Evolutionary conservation across 1,140 invertebrate species (phyloP).

Genomic region (Ceratoteleas bidentatus): DNA sequence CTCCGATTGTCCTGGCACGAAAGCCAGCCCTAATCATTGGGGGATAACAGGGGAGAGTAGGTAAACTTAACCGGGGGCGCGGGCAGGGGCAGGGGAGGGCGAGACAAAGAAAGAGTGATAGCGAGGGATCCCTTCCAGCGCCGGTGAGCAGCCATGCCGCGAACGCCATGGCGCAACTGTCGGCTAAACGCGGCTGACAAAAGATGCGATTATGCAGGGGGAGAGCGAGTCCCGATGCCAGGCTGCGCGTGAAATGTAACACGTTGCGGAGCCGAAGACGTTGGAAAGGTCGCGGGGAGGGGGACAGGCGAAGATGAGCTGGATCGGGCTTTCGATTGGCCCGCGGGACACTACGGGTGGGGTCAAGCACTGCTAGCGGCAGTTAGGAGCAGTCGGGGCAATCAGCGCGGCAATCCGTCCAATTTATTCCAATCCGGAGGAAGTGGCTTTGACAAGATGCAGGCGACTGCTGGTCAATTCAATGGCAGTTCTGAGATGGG

Average conservation of each 20-base stretch:
- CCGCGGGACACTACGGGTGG: slow-evolving; percentile 10
- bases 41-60: slow-evolving; percentile 57
- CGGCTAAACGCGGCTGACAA: slow-evolving; percentile 57
- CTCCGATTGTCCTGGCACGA: slow-evolving; percentile 74
- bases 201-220: slow-evolving; percentile 59
- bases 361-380: slow-evolving; percentile 59
- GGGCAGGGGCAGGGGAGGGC: slow-evolving; percentile 33
- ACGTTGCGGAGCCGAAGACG: slow-evolving; percentile 18
- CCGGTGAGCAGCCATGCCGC: slow-evolving; percentile 50
- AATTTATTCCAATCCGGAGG: slow-evolving; percentile 75
- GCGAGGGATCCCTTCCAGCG: slow-evolving; percentile 33
- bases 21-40: slow-evolving; percentile 72
- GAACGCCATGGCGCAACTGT: slow-evolving; percentile 62
- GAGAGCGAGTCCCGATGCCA: slow-evolving; percentile 31
- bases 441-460: background rate
- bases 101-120: slow-evolving; percentile 56
- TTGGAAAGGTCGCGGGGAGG: slow-evolving; percentile 34
- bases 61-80: slow-evolving; percentile 58
- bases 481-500: too few species aligned
- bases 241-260: slow-evolving; percentile 58
- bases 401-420: slow-evolving; percentile 70
- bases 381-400: slow-evolving; percentile 67
- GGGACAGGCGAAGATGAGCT: slow-evolving; percentile 36
- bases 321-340: slow-evolving; percentile 48
- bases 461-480: too few species aligned